These are phyloP conservation scores for Amblyteles armatorius DNA, from an alignment of 2,888 invertebrate species.

Conservation along the genomic window DNA sequence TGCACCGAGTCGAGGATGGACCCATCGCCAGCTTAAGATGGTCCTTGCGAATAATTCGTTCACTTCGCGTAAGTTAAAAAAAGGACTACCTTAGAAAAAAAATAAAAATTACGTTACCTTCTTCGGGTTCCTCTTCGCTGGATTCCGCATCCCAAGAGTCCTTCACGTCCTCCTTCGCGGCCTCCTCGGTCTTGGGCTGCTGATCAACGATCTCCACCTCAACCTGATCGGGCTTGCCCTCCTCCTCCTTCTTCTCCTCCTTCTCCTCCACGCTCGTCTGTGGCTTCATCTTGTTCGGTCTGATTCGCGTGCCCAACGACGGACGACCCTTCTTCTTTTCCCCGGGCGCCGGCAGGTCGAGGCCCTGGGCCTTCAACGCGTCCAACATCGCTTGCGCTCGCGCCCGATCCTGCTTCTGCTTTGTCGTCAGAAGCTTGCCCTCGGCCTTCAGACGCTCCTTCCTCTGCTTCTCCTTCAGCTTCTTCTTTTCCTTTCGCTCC, in stretches of 20 bases:
- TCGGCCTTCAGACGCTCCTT: slow-evolving; percentile 98
- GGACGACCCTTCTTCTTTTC: slow-evolving; percentile 86
- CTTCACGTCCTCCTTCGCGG: slow-evolving; percentile 87
- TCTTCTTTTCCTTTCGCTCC: slow-evolving; percentile 94
- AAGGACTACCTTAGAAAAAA: not conserved
- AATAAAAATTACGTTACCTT: slow-evolving; percentile 76
- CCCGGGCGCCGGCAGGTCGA: slow-evolving; percentile 91
- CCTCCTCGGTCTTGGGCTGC: slow-evolving; percentile 82
- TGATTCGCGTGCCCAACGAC: slow-evolving; percentile 90
- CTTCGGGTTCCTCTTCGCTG: slow-evolving; percentile 86
- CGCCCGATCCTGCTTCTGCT: slow-evolving; percentile 96
- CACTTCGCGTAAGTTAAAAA: too few species aligned
- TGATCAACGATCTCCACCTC: slow-evolving; percentile 86
- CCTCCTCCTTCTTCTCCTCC: slow-evolving; percentile 84
- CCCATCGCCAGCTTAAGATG: not conserved
- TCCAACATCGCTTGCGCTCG: slow-evolving; percentile 96
- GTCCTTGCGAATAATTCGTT: too few species aligned
- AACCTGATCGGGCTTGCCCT: slow-evolving; percentile 77
- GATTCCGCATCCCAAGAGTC: slow-evolving; percentile 95
- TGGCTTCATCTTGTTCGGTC: slow-evolving; percentile 89
- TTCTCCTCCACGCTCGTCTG: slow-evolving; percentile 87
- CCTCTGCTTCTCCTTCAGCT: slow-evolving; percentile 96
- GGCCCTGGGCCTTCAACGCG: slow-evolving; percentile 94
- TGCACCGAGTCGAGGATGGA: too few species aligned
- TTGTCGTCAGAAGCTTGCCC: slow-evolving; percentile 96